A percentile compares a stretch with the other conserved stretches of the same genome.
These are phyloP conservation scores for Plebejus melissa DNA, from an alignment of 2,888 invertebrate species.

Conservation along the genomic window DNA sequence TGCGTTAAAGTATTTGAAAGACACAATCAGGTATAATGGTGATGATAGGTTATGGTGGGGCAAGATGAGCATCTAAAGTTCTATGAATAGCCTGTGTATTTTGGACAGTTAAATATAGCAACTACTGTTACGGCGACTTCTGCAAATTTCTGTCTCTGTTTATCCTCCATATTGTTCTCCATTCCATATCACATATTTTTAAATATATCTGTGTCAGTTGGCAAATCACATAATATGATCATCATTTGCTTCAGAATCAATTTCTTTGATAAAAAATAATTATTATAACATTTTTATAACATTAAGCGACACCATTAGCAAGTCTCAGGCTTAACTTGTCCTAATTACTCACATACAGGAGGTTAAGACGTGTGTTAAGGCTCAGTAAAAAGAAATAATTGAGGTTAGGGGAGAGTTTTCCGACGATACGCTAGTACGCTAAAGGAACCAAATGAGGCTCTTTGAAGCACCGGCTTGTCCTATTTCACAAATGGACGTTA, in stretches of 20 bases:
- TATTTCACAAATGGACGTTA: slow-evolving; percentile 9
- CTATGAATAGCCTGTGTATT: too few relatives aligned
- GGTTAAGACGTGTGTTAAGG: background rate
- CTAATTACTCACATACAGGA: background rate
- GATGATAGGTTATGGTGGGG: too few relatives aligned
- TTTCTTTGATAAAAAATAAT: too few relatives aligned
- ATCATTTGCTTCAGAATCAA: too few relatives aligned
- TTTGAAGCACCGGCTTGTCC: slow-evolving; percentile 23
- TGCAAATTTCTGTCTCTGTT: background rate
- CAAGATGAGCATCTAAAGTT: too few relatives aligned
- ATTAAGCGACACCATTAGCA: too few relatives aligned
- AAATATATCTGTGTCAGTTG: too few relatives aligned
- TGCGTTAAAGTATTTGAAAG: background rate
- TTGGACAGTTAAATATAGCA: background rate
- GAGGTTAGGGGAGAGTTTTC: slow-evolving; percentile 5
- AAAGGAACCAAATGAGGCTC: slow-evolving; percentile 15
- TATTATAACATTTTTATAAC: too few relatives aligned
- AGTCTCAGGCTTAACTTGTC: background rate
- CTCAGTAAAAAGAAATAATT: slow-evolving; percentile 2
- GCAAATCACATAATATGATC: too few relatives aligned
- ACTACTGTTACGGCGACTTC: background rate
- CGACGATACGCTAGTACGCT: background rate
- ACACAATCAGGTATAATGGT: too few relatives aligned
- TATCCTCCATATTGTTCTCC: background rate
- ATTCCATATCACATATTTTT: too few relatives aligned